A percentile compares a stretch with the other conserved stretches of the same genome.
These are phyloP conservation scores for Agriopis marginaria DNA, from an alignment of 2,888 invertebrate genomes.

Conservation along the genomic window DNA sequence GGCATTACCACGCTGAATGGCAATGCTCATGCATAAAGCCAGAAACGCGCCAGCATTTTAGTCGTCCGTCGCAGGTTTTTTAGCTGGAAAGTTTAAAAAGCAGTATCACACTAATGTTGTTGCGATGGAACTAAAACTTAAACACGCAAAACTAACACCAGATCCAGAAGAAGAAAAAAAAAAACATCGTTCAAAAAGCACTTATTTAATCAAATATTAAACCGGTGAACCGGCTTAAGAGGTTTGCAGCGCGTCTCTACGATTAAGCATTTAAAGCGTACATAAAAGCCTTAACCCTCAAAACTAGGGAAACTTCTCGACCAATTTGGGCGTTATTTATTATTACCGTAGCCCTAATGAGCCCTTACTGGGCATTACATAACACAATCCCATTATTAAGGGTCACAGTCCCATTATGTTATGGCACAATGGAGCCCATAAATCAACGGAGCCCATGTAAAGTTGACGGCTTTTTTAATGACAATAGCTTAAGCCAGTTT, in stretches of 20 bases:
- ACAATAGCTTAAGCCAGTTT: conserved; percentile 56
- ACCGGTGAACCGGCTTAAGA: conserved; percentile 23
- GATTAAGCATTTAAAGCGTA: conserved; percentile 33
- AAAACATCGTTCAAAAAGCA: too few species aligned
- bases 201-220: not conserved
- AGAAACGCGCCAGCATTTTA: too few species aligned
- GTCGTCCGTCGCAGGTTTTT: not conserved
- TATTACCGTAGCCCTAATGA: conserved; percentile 64
- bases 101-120: too few species aligned
- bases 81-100: not conserved
- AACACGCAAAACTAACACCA: too few species aligned
- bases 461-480: conserved; percentile 79
- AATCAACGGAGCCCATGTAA: conserved; percentile 66
- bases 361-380: conserved; percentile 64
- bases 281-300: conserved; percentile 33
- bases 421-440: conserved; percentile 54
- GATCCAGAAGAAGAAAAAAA: too few species aligned
- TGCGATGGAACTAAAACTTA: too few species aligned
- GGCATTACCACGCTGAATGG: too few species aligned
- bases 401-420: conserved; percentile 65
- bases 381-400: conserved; percentile 66
- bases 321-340: conserved; percentile 60
- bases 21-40: too few species aligned
- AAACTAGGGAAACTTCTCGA: conserved; percentile 46
- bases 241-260: conserved; percentile 6